These are phyloP conservation scores for Microchrysa polita DNA, from an alignment of 2,888 invertebrate genomes.

Conservation along the genomic window DNA sequence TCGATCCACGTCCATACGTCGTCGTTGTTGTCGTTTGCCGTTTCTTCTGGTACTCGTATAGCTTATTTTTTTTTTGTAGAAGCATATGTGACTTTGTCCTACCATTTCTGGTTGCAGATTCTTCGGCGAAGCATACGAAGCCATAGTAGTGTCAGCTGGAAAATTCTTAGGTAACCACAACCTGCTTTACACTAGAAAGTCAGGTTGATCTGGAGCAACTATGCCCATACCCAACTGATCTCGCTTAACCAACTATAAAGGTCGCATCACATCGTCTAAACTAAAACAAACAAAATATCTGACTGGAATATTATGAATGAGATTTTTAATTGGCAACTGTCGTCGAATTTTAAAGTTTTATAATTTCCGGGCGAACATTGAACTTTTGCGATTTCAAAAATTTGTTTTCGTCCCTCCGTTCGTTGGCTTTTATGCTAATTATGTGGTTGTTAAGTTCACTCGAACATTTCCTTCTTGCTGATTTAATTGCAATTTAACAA, in stretches of 20 bases:
- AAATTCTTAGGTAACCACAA: not conserved
- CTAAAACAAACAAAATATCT: not conserved
- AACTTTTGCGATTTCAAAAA: too few relatives aligned
- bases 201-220: slow-evolving; percentile 18
- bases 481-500: too few relatives aligned
- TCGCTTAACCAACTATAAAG: not conserved
- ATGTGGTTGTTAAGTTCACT: too few relatives aligned
- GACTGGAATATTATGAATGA: not conserved
- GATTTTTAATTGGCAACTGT: too few relatives aligned
- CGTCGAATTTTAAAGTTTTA: too few relatives aligned
- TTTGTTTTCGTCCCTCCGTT: too few relatives aligned
- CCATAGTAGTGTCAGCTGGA: slow-evolving; percentile 4
- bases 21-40: not conserved
- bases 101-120: not conserved
- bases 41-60: not conserved
- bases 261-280: not conserved
- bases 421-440: too few relatives aligned
- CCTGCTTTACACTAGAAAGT: not conserved
- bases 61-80: too few relatives aligned
- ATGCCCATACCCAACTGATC: too few relatives aligned
- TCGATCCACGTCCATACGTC: not conserved
- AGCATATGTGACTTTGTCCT: not conserved
- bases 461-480: too few relatives aligned
- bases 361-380: too few relatives aligned
- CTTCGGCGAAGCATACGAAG: not conserved